Evolutionary conservation across 2,113 vertebrate species (phyloP).

Genomic region (Accipiter virgatus): DNA sequence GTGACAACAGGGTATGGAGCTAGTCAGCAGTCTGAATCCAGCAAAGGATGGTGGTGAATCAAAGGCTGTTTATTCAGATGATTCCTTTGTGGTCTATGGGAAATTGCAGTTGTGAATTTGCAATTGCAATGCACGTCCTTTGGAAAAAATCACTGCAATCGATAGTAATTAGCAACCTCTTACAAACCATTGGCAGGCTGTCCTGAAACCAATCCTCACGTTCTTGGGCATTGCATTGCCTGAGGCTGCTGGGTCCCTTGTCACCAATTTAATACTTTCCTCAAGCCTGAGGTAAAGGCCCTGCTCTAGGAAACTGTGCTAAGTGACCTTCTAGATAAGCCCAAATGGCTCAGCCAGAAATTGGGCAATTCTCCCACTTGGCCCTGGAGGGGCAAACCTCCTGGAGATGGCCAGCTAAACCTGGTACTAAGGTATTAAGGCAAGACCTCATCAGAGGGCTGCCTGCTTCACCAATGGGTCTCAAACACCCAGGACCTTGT

Average conservation of each 20-base stretch:
- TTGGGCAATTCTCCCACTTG: neutral
- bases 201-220: neutral
- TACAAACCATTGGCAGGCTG: neutral
- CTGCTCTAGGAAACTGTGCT: neutral
- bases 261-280: neutral
- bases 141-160: neutral
- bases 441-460: neutral
- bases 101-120: neutral
- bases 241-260: neutral
- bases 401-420: neutral
- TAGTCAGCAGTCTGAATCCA: neutral
- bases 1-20: neutral
- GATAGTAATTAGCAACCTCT: conserved; percentile 1
- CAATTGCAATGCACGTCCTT: conserved; percentile 6
- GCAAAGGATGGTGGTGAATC: neutral
- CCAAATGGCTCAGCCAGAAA: neutral
- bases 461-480: neutral
- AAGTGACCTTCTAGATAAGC: neutral
- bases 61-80: neutral
- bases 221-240: neutral
- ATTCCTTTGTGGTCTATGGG: neutral
- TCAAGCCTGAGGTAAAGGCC: neutral
- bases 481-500: neutral
- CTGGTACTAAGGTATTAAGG: neutral
- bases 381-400: neutral